Conservation (phyloP, 1,140 invertebrate species). For the Marisa cornuarietis region DNA sequence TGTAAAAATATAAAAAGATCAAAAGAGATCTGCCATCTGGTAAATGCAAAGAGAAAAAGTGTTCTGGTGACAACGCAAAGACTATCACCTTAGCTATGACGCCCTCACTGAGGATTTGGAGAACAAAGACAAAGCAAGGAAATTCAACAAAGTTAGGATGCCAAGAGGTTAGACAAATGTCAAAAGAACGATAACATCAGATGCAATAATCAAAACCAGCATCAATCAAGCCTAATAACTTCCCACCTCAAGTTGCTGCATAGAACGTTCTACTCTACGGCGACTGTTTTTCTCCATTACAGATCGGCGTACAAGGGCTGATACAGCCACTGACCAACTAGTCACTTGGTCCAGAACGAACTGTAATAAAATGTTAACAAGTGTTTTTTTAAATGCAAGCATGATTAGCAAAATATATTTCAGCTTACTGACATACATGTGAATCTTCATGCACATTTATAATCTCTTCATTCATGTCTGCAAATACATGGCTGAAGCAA, state of each 20-base stretch:
- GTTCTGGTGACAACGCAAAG: too few species aligned
- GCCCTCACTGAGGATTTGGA: too few species aligned
- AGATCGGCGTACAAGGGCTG: constrained; percentile 78
- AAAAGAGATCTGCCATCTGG: too few species aligned
- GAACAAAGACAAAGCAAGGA: too few species aligned
- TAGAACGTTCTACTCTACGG: constrained; percentile 84
- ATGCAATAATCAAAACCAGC: not conserved
- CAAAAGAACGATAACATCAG: not conserved
- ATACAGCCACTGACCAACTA: constrained; percentile 75
- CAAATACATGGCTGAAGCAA: too few species aligned
- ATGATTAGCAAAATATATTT: not conserved
- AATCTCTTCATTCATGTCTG: not conserved
- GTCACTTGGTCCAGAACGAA: constrained; percentile 43
- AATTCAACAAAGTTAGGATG: too few species aligned
- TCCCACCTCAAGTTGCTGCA: constrained; percentile 79
- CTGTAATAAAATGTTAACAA: constrained; percentile 34
- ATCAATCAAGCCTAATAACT: not conserved
- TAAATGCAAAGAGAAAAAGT: too few species aligned
- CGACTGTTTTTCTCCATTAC: constrained; percentile 79
- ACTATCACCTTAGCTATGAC: too few species aligned
- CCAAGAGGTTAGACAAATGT: too few species aligned
- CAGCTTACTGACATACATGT: not conserved
- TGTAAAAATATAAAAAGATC: too few species aligned
- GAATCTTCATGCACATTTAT: not conserved
- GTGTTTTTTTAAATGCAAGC: not conserved